Evolutionary conservation across 2,888 invertebrate genomes (phyloP), one percentile per base, ranked within the genome.

Genomic region (Melieria picta): DNA sequence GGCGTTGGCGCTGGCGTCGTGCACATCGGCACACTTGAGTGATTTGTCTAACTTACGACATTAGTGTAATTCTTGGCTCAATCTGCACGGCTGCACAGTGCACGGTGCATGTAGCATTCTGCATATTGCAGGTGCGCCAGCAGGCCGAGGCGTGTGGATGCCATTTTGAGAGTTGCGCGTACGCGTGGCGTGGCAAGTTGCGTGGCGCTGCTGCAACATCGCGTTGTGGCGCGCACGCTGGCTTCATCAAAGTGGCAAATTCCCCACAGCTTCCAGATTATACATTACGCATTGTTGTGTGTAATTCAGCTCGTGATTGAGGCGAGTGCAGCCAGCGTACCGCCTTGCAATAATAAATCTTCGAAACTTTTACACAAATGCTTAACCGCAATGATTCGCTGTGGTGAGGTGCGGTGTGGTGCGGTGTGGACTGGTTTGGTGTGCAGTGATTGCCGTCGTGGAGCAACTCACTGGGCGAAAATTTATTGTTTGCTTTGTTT

Each of bases 321-420:
- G 60, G 56, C 50, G 60, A 58, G 3, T 30, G 30, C 30, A 30
- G 67, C 60, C 52, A 42, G 60, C 52, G 60, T 50, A 52, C 60
- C 61, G 60, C 61, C 60, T 69, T 48, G 62, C 62, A 69, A 69
- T 48, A 69, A 63, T 69, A 69, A 69, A 69, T 69, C 69, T 69
- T 69, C 43, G 6, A 50, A 63, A 69, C 62, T 69, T 63, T 56
- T 30, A 52, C 13, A 63, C 52, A 63, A 43, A 65, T 30, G 10
- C 48, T 30, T 30, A 30, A 30, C 30, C 30, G 30, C 30, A 30
- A 30, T 30, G 30, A 30, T 30, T 30, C 30, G 30, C 30, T 30
- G 30, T 2, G 30, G 30, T 30, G 30, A 0, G 30, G 30, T 30
- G 30, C 30, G 16, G n/a, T 50, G 42, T 58, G 42, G 3, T 43